A percentile compares a stretch with the other conserved stretches of the same genome.
These are phyloP conservation scores for Cebus imitator DNA, from an alignment of 2,113 vertebrate genomes.

Conservation along the genomic window DNA sequence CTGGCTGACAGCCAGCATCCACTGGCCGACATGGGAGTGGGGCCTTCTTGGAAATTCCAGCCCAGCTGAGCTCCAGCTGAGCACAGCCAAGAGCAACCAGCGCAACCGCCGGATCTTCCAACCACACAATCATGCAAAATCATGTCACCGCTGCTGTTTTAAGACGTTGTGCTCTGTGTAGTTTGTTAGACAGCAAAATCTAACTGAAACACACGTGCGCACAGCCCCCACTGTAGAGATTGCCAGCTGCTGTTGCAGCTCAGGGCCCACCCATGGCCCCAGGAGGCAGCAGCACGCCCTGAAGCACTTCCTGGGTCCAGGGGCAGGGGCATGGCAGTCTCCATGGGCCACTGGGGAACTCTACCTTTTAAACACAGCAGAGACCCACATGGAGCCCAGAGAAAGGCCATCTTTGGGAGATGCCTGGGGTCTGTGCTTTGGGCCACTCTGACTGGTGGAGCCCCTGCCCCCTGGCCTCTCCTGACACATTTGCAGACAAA, in stretches of 20 bases:
- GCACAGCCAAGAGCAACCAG: background rate
- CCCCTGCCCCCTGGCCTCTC: background rate
- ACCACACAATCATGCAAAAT: background rate
- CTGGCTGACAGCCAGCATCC: background rate
- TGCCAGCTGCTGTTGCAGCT: background rate
- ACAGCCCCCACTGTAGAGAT: background rate
- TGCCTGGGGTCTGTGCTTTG: background rate
- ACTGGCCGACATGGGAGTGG: background rate
- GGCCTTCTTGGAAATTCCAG: background rate
- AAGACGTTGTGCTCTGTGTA: background rate
- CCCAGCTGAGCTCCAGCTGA: background rate
- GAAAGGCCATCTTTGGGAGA: background rate
- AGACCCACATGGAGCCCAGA: background rate
- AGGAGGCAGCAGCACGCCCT: background rate
- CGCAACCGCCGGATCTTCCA: background rate
- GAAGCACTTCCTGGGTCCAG: background rate
- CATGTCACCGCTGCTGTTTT: background rate
- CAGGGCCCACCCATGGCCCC: background rate
- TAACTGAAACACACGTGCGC: fast-evolving
- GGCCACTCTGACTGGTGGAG: background rate
- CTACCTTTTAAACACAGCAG: background rate
- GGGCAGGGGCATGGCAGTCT: background rate
- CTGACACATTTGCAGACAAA: fast-evolving
- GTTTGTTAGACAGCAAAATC: background rate
- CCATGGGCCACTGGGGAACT: background rate